phyloP scores from a whole-genome alignment of 2,888 invertebrate genomes.

The Uropetala carovei region DNA sequence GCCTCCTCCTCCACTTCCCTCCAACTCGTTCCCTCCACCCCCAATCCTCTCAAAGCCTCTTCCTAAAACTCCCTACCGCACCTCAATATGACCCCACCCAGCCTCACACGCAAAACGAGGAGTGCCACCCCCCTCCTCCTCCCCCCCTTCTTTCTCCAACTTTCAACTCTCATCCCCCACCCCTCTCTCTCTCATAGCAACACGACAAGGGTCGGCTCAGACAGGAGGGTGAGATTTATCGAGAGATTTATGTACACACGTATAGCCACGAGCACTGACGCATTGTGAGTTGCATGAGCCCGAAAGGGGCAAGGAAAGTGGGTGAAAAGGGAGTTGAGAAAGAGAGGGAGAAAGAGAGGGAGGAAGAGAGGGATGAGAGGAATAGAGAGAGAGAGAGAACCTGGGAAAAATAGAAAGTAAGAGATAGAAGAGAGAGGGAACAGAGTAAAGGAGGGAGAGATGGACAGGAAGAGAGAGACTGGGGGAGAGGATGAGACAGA shows the following conservation, averaged over 20 bases:
- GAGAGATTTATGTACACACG: constrained; percentile 21
- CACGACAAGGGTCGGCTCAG: not conserved
- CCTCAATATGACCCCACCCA: too few relatives aligned
- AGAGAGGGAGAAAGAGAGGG: not conserved
- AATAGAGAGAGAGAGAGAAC: not conserved
- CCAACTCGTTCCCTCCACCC: too few relatives aligned
- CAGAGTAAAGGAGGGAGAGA: not conserved
- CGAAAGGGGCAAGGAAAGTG: not conserved
- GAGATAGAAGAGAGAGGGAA: not conserved
- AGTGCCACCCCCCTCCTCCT: not conserved
- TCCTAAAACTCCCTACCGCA: too few relatives aligned
- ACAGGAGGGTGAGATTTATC: not conserved
- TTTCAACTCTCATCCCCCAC: not conserved
- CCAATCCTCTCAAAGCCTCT: too few relatives aligned
- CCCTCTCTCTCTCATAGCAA: not conserved
- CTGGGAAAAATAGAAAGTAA: not conserved
- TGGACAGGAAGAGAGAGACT: not conserved
- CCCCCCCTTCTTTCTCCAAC: not conserved
- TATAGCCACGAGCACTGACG: not conserved
- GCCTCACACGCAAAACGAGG: too few relatives aligned
- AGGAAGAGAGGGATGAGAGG: not conserved
- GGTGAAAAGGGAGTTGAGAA: not conserved
- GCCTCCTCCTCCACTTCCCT: too few relatives aligned
- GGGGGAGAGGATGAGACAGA: not conserved
- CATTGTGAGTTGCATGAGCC: not conserved